Base-by-base conservation (phyloP, 2,888 invertebrate genomes). In the Limulus polyphemus region DNA sequence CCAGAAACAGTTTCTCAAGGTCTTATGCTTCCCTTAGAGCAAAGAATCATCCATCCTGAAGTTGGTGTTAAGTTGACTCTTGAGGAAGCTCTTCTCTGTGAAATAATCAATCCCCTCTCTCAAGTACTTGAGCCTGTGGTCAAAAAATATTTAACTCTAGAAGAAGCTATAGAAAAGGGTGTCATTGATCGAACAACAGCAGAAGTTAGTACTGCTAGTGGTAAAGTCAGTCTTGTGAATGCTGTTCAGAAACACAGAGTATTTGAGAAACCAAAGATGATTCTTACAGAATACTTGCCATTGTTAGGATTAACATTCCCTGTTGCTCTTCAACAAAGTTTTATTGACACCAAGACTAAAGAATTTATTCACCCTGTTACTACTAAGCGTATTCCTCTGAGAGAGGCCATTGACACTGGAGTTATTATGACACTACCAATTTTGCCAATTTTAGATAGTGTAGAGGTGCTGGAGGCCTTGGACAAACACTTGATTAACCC, bases 1-100 rank as follows among this genome's bases (percentile, higher is more conserved):
- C 86, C 90, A 11, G 89, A 90, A 77, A 81, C 94, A 55, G 83
- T 90, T 67, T 83, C 85, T 68, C 91, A 92, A 77, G 95, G 94
- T 57, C 81, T 93, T 49, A 82, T 93, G 69, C 88, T 89, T 74
- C 82, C 83, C 7, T 76, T 78, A 48, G 83, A 83, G 13, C 83
- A 84, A 66, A 86, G 85, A 77, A 84, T 90, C 63, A 82, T 93
- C 69, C 92, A 92, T 76, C 91, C 92, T 2, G 90, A 90, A 78
- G 87, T 88, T 32, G 92, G 92, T 2, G 83, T 80, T 69, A 83
- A 84, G 65, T 79, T 93, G 59, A 84, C 86, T 61, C 79, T 93
- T 65, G 81, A 84, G 70, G 87, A 92, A 81, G 90, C 93, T 47
- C 87, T 94, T 58, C 83, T 70, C n/a, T 70, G 73, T 56, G 75